Base-by-base conservation (phyloP, 2,797 vertebrate species). In the Limosa lapponica region DNA sequence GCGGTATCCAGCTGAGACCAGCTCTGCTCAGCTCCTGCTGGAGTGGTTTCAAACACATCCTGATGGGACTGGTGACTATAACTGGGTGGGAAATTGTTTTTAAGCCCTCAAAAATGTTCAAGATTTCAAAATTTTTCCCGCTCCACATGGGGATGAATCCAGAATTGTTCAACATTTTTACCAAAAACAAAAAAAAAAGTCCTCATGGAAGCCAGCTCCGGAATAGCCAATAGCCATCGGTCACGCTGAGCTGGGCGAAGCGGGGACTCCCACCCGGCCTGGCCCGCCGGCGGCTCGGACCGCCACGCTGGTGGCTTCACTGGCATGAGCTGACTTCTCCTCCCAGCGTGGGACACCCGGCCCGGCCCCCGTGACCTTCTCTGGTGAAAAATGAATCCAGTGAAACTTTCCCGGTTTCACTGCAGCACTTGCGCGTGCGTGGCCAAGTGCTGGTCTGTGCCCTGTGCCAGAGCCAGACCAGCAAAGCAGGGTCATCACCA, bases 111-210 rank as follows among this genome's bases (percentile, higher is more conserved):
- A 95, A 96, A 96, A 97, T 96, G 95, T 78, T 93, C 82, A 32
- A 71, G 96, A 96, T 97, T 97, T 97, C 96, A 95, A 97, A 97
- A 97, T 95, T 95, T 96, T 96, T 95, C 96, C 95, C 85, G 88
- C 90, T 95, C 94, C 80, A 72, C 90, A 94, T 95, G 96, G 94
- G 93, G 88, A 94, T 32, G 66, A 86, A 91, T 96, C 95, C 95
- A 97, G 96, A 96, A 96, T 97, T 97, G 96, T 97, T 97, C 91
- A 96, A 93, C 22, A 1, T 84, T 90, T 90, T 67, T 61, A 78
- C 65, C 8, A 58, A 86, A 87, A 73, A 84, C 49, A 36, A 73
- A 64, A 64, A 28, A 16, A 52, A 32, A 43, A 14, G 9, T 52
- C 37, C 67, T 88, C 59, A 91, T 95, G 90, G 93, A 94, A 94